Percentiles rank a stretch among this genome's conserved stretches.
Conservation (phyloP, 1,140 invertebrate species). For the Euwallacea fornicatus region DNA sequence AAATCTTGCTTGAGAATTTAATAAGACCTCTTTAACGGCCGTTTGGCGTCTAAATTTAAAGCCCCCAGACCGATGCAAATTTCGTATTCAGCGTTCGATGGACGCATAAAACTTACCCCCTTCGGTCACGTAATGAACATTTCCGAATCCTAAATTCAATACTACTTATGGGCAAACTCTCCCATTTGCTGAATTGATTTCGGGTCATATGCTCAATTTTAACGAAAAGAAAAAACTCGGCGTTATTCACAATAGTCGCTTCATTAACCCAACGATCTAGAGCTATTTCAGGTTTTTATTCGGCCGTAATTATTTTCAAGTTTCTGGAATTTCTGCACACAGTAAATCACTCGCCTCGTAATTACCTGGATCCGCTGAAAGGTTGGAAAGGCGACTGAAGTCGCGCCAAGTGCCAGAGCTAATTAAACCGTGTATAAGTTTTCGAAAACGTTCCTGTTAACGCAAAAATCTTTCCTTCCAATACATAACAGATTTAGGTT, state of each 20-base stretch:
- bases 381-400: conserved; percentile 35
- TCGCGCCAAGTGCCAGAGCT: conserved; percentile 39
- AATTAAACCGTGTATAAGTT: conserved; percentile 40
- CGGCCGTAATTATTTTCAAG: conserved; percentile 16
- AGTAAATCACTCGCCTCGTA: conserved; percentile 34
- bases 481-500: background rate
- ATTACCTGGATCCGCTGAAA: conserved; percentile 29
- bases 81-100: conserved; percentile 15
- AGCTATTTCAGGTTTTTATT: conserved; percentile 17
- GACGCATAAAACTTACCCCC: conserved; percentile 27
- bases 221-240: background rate
- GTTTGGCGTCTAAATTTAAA: conserved; percentile 13
- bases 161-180: conserved; percentile 26
- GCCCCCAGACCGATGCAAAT: conserved; percentile 15
- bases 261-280: conserved; percentile 2
- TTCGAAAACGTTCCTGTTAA: conserved; percentile 14
- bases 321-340: conserved; percentile 22
- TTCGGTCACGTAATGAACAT: conserved; percentile 47
- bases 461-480: background rate
- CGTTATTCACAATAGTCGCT: conserved; percentile 4
- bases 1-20: background rate
- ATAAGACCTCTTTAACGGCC: conserved; percentile 9
- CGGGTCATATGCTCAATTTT: conserved; percentile 4
- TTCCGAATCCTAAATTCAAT: conserved; percentile 47
- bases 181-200: conserved; percentile 26